Evolutionary conservation across 2,888 invertebrate genomes (phyloP).

Genomic region (Stenurella melanura): DNA sequence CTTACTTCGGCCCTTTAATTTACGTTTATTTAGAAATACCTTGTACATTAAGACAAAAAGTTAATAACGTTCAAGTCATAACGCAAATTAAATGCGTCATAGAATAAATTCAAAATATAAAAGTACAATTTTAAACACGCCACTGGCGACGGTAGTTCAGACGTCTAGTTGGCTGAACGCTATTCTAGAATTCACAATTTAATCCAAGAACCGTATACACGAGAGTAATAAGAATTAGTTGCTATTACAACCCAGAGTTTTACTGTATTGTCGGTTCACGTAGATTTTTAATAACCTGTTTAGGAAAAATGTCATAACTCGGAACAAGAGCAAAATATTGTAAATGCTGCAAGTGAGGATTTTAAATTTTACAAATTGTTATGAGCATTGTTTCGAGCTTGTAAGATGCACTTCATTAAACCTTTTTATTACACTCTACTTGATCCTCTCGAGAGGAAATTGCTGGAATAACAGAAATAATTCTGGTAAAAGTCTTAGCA

Average conservation of each 20-base stretch:
- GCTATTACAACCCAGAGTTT: constrained; percentile 1
- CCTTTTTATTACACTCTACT: constrained; percentile 24
- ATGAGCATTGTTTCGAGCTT: constrained; percentile 31
- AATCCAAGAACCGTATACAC: not conserved
- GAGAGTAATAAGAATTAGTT: constrained; percentile 6
- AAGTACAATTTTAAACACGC: not conserved
- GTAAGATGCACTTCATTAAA: constrained; percentile 38
- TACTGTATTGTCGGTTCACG: not conserved
- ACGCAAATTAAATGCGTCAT: no score
- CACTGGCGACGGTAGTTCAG: constrained; percentile 7
- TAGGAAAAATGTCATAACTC: constrained; percentile 25
- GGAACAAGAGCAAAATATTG: not conserved
- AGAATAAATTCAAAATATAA: not conserved
- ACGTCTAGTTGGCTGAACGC: not conserved
- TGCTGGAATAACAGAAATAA: constrained; percentile 33
- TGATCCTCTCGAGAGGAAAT: constrained; percentile 25
- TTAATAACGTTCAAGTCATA: no score
- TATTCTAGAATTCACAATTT: constrained; percentile 3
- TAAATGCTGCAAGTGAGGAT: constrained; percentile 7
- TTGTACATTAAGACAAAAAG: no score
- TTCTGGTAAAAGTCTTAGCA: not conserved
- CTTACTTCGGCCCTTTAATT: no score
- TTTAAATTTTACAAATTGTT: constrained; percentile 37
- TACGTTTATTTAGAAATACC: no score
- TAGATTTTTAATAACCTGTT: constrained; percentile 15